Evolutionary conservation across 2,797 vertebrate species (phyloP).

Genomic region (Peromyscus attwateri): DNA sequence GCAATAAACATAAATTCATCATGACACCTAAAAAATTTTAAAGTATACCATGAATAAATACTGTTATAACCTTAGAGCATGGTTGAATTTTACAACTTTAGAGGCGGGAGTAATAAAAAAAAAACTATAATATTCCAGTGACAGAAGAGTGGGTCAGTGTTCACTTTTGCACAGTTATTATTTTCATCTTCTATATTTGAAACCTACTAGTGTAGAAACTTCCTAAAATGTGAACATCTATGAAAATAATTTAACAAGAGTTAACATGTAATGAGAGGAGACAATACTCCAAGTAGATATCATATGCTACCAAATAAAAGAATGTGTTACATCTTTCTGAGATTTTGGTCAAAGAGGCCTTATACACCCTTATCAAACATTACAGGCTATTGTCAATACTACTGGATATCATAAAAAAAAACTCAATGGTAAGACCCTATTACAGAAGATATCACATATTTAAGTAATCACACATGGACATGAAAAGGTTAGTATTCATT

Average conservation of each 20-base stretch:
- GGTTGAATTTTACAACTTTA: constrained; percentile 49
- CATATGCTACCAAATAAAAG: neutral
- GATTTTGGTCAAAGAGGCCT: neutral
- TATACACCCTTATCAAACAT: too few relatives aligned
- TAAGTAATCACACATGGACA: neutral
- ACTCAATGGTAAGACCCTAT: neutral
- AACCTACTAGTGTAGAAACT: neutral
- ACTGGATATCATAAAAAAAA: neutral
- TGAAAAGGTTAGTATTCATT: neutral
- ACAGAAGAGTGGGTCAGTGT: neutral
- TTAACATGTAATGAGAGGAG: neutral
- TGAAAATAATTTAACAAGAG: neutral
- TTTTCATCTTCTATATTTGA: neutral
- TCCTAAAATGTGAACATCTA: neutral
- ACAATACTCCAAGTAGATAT: neutral
- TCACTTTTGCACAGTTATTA: neutral
- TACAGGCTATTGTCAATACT: neutral
- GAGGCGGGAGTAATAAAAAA: constrained; percentile 51
- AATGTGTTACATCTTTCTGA: neutral
- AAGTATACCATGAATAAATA: constrained; percentile 49
- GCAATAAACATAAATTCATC: constrained; percentile 20
- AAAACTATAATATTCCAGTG: neutral
- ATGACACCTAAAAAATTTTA: constrained; percentile 44
- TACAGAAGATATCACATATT: neutral
- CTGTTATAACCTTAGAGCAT: constrained; percentile 13